These are phyloP conservation scores for Aphaenogaster floridana DNA, from an alignment of 1,140 invertebrate genomes.

Conservation along the genomic window DNA sequence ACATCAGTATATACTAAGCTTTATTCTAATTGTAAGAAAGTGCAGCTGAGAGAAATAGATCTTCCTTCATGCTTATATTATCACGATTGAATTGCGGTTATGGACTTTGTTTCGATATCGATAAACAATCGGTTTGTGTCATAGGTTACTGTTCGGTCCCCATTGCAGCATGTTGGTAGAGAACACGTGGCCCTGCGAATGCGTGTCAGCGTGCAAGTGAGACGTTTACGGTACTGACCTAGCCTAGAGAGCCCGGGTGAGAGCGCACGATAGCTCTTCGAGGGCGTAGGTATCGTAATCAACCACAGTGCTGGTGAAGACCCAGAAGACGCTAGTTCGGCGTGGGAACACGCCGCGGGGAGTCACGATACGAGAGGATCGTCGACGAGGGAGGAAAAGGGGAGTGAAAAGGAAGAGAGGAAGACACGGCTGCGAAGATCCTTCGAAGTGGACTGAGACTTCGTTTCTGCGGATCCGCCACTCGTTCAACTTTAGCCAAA, in stretches of 20 bases:
- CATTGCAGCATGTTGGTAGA: slow-evolving; percentile 30
- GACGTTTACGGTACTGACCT: slow-evolving; percentile 76
- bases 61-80: neutral
- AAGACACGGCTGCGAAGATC: neutral
- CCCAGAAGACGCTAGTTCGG: slow-evolving; percentile 79
- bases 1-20: neutral
- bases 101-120: neutral
- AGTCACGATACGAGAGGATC: slow-evolving; percentile 78
- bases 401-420: slow-evolving; percentile 67
- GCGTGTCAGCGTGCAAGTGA: slow-evolving; percentile 72
- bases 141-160: slow-evolving; percentile 63
- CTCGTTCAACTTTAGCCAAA: slow-evolving; percentile 47
- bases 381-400: slow-evolving; percentile 51
- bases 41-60: neutral
- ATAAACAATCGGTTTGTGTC: slow-evolving; percentile 63
- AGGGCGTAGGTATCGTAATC: slow-evolving; percentile 83
- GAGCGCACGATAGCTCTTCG: slow-evolving; percentile 51
- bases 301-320: slow-evolving; percentile 76
- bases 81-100: neutral
- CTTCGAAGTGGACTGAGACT: slow-evolving; percentile 39
- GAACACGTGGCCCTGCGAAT: slow-evolving; percentile 68
- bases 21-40: slow-evolving; percentile 2
- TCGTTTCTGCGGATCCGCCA: slow-evolving; percentile 6
- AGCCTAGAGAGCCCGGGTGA: slow-evolving; percentile 68
- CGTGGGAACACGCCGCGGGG: slow-evolving; percentile 83